Percentiles rank a stretch among this genome's conserved stretches.
phyloP scores from a whole-genome alignment of 1,140 invertebrate genomes.

The Cydia splendana region DNA sequence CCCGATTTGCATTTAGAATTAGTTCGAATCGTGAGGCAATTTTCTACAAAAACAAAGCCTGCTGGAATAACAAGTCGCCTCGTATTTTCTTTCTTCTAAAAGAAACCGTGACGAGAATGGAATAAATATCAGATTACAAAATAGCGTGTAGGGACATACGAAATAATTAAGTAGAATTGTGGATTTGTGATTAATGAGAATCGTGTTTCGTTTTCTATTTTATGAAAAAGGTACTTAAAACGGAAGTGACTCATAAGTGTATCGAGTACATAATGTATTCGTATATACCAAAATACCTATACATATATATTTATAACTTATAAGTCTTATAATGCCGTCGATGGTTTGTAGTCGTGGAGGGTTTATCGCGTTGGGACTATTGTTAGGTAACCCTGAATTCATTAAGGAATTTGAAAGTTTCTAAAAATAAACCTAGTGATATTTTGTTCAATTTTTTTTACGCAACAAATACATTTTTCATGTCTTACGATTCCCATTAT shows the following conservation, averaged over 20 bases:
- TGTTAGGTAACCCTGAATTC: too few relatives aligned
- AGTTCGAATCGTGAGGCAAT: conserved; percentile 22
- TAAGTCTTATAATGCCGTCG: too few relatives aligned
- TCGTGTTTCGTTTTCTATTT: background rate
- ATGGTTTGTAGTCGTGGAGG: too few relatives aligned
- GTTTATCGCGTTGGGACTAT: too few relatives aligned
- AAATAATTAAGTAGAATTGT: background rate
- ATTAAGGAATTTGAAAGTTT: too few relatives aligned
- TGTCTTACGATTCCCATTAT: too few relatives aligned
- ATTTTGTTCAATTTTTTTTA: too few relatives aligned
- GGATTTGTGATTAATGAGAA: conserved; percentile 12
- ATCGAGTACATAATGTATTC: too few relatives aligned
- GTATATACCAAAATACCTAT: too few relatives aligned
- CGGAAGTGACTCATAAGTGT: background rate
- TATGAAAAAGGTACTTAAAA: background rate
- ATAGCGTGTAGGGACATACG: background rate
- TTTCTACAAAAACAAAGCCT: conserved; percentile 14
- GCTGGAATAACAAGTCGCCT: background rate
- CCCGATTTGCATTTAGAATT: conserved; percentile 31
- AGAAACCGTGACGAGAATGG: background rate
- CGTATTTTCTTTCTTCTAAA: conserved; percentile 7
- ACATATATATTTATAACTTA: too few relatives aligned
- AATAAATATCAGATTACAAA: background rate
- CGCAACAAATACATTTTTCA: too few relatives aligned
- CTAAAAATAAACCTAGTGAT: too few relatives aligned